Base-by-base conservation (phyloP, 2,888 invertebrate species). In the Epinotia nisella region DNA sequence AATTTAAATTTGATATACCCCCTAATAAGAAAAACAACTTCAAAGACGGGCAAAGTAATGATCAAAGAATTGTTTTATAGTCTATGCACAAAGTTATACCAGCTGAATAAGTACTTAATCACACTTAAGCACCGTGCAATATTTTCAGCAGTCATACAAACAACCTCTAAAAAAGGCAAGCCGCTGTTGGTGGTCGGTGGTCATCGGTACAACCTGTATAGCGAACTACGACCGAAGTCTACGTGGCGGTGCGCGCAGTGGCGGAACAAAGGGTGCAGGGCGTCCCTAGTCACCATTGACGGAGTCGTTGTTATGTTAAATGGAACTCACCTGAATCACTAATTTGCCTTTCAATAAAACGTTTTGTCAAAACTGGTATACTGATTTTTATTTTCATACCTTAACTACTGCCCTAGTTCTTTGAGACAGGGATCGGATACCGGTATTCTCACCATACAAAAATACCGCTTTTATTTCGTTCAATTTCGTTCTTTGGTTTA, bases 171-270 rank as follows among this genome's bases (percentile, higher is more conserved):
- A 19, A 69, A 60, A 13, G 80, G 80, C 11, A 83, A 78, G 45
- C 85, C 85, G 2, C 79, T 85, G 5, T 76, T 87, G 5, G 41
- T 78, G 41, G 60, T 80, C 1, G 81, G 80, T 3, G 53, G 62
- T 9, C 29, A 58, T n/a, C 81, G 83, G 45, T 87, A 75, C 62
- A 81, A 82, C 74, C 71, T 71, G 19, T 76, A 80, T 70, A 81
- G 70, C 7, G 51, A 49, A 4, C 3, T 56, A 15, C 75, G 75
- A 4, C 41, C 15, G 24, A 78, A 76, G 65, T 24, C 60, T 10
- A 41, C 73, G 10, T 79, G 78, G 79, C 74, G 76, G 41, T 78
- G 78, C 55, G 19, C n/a, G 11, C 62, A 68, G 55, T 21, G 51
- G 69, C 9, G 69, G 21, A n/a, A 39, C 39, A 15, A n/a, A 13